These are phyloP conservation scores for Tortrix viridana DNA, from an alignment of 2,888 invertebrate genomes.

Conservation along the genomic window DNA sequence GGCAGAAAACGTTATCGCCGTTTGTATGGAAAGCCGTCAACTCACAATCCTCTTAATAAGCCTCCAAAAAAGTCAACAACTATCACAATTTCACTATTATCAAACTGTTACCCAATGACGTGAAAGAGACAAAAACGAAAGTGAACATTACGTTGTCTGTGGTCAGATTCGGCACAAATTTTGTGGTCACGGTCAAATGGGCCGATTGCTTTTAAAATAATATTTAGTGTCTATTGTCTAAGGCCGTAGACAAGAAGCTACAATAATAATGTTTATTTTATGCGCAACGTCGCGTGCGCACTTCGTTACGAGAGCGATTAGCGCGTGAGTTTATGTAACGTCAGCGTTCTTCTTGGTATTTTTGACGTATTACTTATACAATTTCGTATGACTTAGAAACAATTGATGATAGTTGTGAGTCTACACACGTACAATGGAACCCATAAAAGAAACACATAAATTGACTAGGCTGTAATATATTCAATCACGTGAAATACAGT, in stretches of 20 bases:
- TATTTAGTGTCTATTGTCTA: constrained; percentile 43
- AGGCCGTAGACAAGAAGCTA: constrained; percentile 12
- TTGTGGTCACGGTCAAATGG: constrained; percentile 74
- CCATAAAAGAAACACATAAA: no score
- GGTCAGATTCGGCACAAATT: constrained; percentile 64
- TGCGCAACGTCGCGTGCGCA: constrained; percentile 31
- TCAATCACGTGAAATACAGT: no score
- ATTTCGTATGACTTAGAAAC: neutral
- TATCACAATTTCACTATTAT: constrained; percentile 52
- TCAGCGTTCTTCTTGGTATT: constrained; percentile 9
- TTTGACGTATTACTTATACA: neutral
- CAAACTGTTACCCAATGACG: constrained; percentile 49
- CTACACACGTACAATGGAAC: neutral
- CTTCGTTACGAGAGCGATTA: constrained; percentile 8
- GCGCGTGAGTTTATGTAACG: constrained; percentile 30
- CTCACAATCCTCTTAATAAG: no score
- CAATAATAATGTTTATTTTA: constrained; percentile 24
- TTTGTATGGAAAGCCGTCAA: no score
- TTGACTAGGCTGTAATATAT: no score
- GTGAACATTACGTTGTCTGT: constrained; percentile 51
- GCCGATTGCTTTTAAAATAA: constrained; percentile 47
- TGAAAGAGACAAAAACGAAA: constrained; percentile 65
- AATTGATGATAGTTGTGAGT: neutral
- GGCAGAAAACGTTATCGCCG: no score
- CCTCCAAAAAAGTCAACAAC: constrained; percentile 9